Conservation (phyloP, 2,888 invertebrate genomes). For the Eupeodes luniger region DNA sequence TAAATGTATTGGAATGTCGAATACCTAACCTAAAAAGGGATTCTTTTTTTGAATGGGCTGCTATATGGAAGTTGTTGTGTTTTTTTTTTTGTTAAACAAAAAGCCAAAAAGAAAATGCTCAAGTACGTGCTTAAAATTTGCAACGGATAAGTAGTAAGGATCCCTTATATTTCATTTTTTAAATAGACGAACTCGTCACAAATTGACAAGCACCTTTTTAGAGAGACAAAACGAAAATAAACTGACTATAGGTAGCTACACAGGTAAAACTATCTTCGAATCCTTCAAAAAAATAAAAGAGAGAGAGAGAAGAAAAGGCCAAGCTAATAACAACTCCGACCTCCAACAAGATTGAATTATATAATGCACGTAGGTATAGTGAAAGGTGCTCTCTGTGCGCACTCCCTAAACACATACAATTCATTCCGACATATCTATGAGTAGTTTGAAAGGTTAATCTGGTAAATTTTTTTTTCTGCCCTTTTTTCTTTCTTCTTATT, state of each 20-base stretch:
- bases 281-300: constrained; percentile 25
- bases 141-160: constrained; percentile 44
- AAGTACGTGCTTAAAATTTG: constrained; percentile 75
- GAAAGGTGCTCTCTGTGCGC: constrained; percentile 47
- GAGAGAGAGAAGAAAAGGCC: constrained; percentile 42
- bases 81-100: constrained; percentile 26
- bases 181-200: constrained; percentile 50
- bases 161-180: constrained; percentile 19
- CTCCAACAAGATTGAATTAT: constrained; percentile 69
- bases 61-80: not conserved
- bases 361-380: constrained; percentile 46
- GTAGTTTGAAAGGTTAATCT: constrained; percentile 76
- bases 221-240: not conserved
- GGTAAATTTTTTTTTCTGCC: constrained; percentile 50
- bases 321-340: constrained; percentile 71
- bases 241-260: not conserved
- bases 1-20: not conserved
- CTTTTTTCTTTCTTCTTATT: constrained; percentile 16
- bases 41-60: not conserved
- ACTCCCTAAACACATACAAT: constrained; percentile 44
- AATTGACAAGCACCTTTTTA: constrained; percentile 60
- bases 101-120: constrained; percentile 41
- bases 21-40: not conserved
- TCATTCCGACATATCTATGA: constrained; percentile 55
- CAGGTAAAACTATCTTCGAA: constrained; percentile 10